phyloP scores from a whole-genome alignment of 2,888 invertebrate species.

The Dolomedes plantarius region DNA sequence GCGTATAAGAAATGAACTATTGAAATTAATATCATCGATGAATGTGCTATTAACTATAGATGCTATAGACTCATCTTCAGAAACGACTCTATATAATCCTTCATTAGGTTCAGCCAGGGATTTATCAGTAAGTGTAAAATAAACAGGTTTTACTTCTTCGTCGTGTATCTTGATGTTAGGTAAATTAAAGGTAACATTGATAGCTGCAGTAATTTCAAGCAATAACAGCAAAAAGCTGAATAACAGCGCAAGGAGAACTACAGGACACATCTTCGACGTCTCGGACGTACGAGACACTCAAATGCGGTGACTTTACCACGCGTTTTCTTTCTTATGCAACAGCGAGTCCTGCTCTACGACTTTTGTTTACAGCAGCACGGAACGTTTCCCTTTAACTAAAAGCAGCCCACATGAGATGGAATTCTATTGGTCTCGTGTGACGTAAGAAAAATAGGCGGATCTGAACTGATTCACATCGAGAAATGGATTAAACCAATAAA shows the following conservation, averaged over 20 bases:
- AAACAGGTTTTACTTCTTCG: constrained; percentile 36
- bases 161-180: constrained; percentile 40
- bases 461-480: too few relatives aligned
- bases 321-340: neutral
- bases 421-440: too few relatives aligned
- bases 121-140: constrained; percentile 33
- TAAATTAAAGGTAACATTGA: constrained; percentile 69
- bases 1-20: constrained; percentile 68
- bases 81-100: constrained; percentile 40
- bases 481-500: too few relatives aligned
- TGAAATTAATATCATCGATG: constrained; percentile 30
- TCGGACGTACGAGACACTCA: neutral
- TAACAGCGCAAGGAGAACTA: constrained; percentile 71
- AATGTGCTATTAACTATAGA: constrained; percentile 30
- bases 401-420: too few relatives aligned
- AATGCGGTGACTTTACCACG: neutral
- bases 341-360: too few relatives aligned
- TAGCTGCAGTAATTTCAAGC: constrained; percentile 71
- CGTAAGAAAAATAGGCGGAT: too few relatives aligned
- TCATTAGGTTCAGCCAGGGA: constrained; percentile 20
- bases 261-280: constrained; percentile 69
- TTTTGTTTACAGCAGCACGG: too few relatives aligned
- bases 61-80: constrained; percentile 49
- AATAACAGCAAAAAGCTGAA: constrained; percentile 70
- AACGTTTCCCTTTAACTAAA: too few relatives aligned